These are phyloP conservation scores for Eucriotettix oculatus DNA, from an alignment of 2,888 invertebrate genomes.

Conservation along the genomic window DNA sequence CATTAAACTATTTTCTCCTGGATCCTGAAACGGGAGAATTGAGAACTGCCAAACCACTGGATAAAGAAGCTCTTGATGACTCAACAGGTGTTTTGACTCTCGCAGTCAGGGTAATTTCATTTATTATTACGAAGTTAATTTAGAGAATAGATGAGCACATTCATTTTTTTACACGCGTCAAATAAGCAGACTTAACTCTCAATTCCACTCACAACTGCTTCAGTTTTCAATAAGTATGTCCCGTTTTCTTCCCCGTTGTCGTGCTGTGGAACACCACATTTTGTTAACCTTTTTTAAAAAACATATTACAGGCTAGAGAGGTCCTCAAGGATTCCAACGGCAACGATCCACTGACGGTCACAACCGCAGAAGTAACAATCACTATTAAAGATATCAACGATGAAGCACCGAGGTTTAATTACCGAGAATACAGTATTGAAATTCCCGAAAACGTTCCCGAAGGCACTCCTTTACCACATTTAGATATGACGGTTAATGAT, in stretches of 20 bases:
- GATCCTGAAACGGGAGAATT: constrained; percentile 66
- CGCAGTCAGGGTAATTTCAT: constrained; percentile 36
- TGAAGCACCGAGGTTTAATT: constrained; percentile 70
- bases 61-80: constrained; percentile 66
- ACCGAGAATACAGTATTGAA: constrained; percentile 60
- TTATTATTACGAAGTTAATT: background rate
- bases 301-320: constrained; percentile 55
- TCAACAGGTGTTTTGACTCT: constrained; percentile 63
- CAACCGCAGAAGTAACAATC: constrained; percentile 57
- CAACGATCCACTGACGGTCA: constrained; percentile 45
- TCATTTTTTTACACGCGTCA: too few species aligned
- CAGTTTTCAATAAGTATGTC: too few species aligned
- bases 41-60: constrained; percentile 65
- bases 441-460: constrained; percentile 68
- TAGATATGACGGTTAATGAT: constrained; percentile 75
- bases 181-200: too few species aligned
- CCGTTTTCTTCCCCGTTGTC: too few species aligned
- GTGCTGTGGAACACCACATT: too few species aligned
- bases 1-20: constrained; percentile 69
- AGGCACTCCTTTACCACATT: constrained; percentile 61
- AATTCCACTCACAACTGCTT: too few species aligned
- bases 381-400: constrained; percentile 82
- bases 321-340: constrained; percentile 53
- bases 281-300: too few species aligned
- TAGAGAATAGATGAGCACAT: too few species aligned